Base-by-base conservation (phyloP, 2,797 vertebrate genomes). In the Trachurus trachurus region DNA sequence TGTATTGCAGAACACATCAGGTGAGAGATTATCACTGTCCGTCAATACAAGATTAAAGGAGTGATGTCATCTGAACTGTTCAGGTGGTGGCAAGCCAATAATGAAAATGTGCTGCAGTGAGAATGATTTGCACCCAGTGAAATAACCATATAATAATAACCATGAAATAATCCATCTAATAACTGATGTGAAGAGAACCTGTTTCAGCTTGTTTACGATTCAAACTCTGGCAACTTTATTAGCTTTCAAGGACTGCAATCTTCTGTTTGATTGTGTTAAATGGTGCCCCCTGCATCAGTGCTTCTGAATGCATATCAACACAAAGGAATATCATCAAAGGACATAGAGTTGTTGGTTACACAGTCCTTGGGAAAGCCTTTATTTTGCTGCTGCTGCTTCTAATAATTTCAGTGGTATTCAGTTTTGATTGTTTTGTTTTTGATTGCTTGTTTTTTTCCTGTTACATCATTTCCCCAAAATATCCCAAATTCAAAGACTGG, bases 341-440 rank as follows among this genome's bases (percentile, higher is more conserved):
- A 67, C 22, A 37, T 37, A 10, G 47, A 47, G 67, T 45, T 84
- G 71, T 83, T 84, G 63, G 66, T 80, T 71, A 61, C 59, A 39
- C 60, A 61, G 44, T 81, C 69, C 57, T 65, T n/a, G 62, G 69
- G 77, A 81, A 84, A 83, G 65, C 44, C 72, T 15, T 52, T 40
- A 68, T 63, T 44, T 54, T 45, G n/a, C 5, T 63, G 9, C 67
- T 47, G 49, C 67, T 47, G 49, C 52, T 69, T 63, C 21, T 31
- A 62, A 65, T 65, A 22, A 75, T 78, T 83, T 85, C 52, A 77
- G 52, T 45, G 15, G 60, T 65, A 74, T 79, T 89, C 67, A 67
- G 60, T 60, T 87, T 86, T 84, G n/a, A 74, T 84, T 65, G 66
- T 72, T 54, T 67, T 54, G n/a, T n/a, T 60, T 87, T 86, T 84